phyloP scores from a whole-genome alignment of 1,140 invertebrate genomes.

The Diachasmimorpha longicaudata region DNA sequence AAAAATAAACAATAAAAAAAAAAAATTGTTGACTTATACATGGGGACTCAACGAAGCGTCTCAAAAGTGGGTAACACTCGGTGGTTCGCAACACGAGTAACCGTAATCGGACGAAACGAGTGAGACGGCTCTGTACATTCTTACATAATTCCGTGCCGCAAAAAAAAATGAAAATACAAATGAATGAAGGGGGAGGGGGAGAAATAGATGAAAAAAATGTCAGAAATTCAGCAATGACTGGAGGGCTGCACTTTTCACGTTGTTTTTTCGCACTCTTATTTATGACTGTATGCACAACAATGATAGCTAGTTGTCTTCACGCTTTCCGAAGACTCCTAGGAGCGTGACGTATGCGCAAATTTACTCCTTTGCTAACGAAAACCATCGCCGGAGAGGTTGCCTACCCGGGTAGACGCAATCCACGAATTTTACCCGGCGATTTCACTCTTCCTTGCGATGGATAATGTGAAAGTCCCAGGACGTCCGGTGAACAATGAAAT shows the following conservation, averaged over 20 bases:
- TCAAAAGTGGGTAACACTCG: conserved; percentile 30
- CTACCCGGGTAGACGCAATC: background rate
- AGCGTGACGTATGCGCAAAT: conserved; percentile 45
- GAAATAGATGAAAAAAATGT: conserved; percentile 23
- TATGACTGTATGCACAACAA: conserved; percentile 11
- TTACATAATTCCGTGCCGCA: conserved; percentile 37
- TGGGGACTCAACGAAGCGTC: conserved; percentile 21
- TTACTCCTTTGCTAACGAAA: background rate
- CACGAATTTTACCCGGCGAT: conserved; percentile 31
- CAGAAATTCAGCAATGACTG: background rate
- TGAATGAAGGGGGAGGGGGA: conserved; percentile 16
- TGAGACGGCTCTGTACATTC: conserved; percentile 32
- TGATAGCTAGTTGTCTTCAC: conserved; percentile 44
- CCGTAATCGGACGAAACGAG: conserved; percentile 29
- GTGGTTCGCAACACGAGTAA: conserved; percentile 20
- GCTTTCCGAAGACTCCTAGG: conserved; percentile 56
- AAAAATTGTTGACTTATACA: background rate
- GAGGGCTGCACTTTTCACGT: background rate
- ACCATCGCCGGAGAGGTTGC: conserved; percentile 28
- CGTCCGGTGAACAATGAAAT: conserved; percentile 35
- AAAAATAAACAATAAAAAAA: background rate
- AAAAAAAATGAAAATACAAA: conserved; percentile 31
- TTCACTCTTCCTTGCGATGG: conserved; percentile 38
- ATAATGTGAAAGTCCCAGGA: conserved; percentile 50
- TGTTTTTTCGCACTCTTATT: conserved; percentile 5